phyloP scores from a whole-genome alignment of 2,888 invertebrate genomes.

The Campopleginae sp. region DNA sequence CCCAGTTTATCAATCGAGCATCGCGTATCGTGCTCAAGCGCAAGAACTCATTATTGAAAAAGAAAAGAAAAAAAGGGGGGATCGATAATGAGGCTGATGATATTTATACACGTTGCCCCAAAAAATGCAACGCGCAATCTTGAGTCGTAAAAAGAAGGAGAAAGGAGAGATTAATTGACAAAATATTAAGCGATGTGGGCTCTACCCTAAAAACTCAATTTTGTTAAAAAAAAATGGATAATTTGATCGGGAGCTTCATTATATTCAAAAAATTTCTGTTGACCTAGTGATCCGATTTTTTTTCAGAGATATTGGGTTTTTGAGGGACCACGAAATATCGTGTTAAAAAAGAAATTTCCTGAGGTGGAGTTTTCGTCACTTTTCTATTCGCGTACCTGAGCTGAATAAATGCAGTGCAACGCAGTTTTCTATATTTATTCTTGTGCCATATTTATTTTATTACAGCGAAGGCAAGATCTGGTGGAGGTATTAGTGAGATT shows the following conservation, averaged over 20 bases:
- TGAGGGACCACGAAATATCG: not conserved
- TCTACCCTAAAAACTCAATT: not conserved
- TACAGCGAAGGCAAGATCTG: not conserved
- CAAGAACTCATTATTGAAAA: not conserved
- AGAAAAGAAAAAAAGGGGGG: not conserved
- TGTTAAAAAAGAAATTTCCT: not conserved
- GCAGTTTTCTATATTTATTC: constrained; percentile 33
- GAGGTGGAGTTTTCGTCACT: not conserved
- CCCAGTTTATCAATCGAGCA: constrained; percentile 23
- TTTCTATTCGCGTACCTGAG: not conserved
- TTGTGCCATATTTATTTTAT: constrained; percentile 9
- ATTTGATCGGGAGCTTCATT: no score
- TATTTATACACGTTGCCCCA: constrained; percentile 30
- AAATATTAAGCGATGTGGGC: not conserved
- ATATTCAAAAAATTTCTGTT: no score
- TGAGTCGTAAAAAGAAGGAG: not conserved
- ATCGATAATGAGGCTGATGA: constrained; percentile 32
- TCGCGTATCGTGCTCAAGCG: constrained; percentile 13
- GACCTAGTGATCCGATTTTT: no score
- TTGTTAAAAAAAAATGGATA: not conserved
- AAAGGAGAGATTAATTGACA: not conserved
- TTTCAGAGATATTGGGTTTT: not conserved
- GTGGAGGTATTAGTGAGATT: not conserved
- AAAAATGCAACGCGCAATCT: not conserved
- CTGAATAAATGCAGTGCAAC: not conserved